Evolutionary conservation across 2,888 invertebrate species (phyloP).

Genomic region (Lordiphosa fenestrarum): DNA sequence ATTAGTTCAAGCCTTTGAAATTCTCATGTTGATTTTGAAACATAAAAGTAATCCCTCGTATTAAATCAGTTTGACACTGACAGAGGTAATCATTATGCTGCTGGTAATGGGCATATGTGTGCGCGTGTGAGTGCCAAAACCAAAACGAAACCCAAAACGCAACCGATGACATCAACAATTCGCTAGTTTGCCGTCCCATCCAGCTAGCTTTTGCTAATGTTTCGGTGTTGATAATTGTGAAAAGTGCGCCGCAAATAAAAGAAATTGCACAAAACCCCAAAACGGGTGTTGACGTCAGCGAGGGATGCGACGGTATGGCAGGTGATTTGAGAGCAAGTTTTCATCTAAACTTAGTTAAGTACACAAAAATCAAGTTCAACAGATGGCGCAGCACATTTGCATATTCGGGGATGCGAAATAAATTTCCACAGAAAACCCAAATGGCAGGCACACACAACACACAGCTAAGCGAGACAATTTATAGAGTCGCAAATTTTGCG

Average conservation of each 20-base stretch:
- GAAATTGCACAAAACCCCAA: conserved; percentile 59
- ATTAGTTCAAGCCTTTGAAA: too few relatives aligned
- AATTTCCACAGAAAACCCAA: conserved; percentile 36
- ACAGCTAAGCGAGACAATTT: conserved; percentile 44
- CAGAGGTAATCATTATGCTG: conserved; percentile 14
- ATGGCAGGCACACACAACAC: conserved; percentile 11
- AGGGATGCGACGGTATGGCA: conserved; percentile 1
- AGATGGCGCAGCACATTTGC: conserved; percentile 58
- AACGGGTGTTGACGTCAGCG: conserved; percentile 49
- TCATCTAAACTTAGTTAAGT: conserved; percentile 12
- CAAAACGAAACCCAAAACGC: conserved; percentile 48
- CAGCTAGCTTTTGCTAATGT: conserved; percentile 41
- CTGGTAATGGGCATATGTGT: background rate
- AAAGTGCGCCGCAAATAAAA: conserved; percentile 59
- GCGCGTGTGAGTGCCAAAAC: conserved; percentile 4
- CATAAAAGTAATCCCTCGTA: too few relatives aligned
- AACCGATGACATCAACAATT: conserved; percentile 69
- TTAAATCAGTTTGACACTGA: conserved; percentile 56
- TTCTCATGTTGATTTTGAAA: too few relatives aligned
- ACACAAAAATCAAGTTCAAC: conserved; percentile 61
- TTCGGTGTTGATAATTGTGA: conserved; percentile 53
- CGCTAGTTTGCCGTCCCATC: conserved; percentile 20
- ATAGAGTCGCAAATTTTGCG: conserved; percentile 53
- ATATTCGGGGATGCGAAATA: conserved; percentile 28
- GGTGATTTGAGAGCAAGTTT: conserved; percentile 8